Evolutionary conservation across 2,113 vertebrate genomes (phyloP).

Genomic region (Menidia beryllina): DNA sequence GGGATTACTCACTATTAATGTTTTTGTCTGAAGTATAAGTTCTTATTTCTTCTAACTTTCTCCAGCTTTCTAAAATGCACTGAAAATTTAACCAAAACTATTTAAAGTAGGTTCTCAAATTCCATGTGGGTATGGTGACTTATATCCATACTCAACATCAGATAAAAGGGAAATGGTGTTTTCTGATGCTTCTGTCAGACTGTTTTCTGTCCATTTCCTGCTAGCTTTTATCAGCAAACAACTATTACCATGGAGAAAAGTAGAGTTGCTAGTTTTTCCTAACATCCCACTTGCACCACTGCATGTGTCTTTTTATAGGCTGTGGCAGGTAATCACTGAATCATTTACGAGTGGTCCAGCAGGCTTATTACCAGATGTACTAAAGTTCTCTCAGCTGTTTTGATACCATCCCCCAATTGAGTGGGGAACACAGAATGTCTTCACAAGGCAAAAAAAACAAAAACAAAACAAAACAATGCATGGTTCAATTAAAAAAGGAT

Average conservation of each 20-base stretch:
- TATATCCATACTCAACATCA: constrained; percentile 4
- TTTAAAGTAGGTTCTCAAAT: neutral
- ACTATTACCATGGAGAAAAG: neutral
- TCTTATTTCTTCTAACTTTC: constrained; percentile 6
- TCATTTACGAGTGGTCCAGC: constrained; percentile 14
- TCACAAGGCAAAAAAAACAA: neutral
- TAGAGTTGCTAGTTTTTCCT: neutral
- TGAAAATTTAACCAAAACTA: constrained; percentile 6
- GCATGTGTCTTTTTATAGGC: constrained; percentile 7
- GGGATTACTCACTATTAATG: neutral
- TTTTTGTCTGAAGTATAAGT: neutral
- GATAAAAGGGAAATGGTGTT: neutral
- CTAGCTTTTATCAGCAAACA: neutral
- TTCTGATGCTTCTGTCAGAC: neutral
- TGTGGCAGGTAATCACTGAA: constrained; percentile 11
- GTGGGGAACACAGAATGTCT: too few species aligned
- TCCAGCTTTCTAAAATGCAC: constrained; percentile 2
- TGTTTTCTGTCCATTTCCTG: neutral
- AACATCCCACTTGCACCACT: constrained; percentile 11
- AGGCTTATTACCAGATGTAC: constrained; percentile 22
- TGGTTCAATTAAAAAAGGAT: neutral
- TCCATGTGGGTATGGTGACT: neutral
- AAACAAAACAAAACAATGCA: too few species aligned
- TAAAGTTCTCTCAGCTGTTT: neutral
- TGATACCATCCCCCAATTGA: too few species aligned